Conservation (phyloP, 2,888 invertebrate genomes). For the Cyrtodaria siliqua region DNA sequence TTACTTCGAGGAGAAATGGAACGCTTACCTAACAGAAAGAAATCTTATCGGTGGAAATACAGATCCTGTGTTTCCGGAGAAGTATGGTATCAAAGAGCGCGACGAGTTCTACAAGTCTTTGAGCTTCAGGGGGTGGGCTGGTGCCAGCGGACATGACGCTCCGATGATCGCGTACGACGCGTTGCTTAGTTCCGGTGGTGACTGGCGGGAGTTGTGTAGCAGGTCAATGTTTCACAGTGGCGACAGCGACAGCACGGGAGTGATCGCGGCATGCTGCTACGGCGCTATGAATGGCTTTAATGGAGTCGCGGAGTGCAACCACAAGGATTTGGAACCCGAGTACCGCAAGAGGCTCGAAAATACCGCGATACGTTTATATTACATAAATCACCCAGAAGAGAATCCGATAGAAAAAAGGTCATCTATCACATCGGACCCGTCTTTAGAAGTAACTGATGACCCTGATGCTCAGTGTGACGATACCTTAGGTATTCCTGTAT, state of each 20-base stretch:
- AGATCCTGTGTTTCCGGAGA: conserved; percentile 75
- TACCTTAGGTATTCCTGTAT: too few relatives aligned
- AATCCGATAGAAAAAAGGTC: too few relatives aligned
- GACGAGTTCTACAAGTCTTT: conserved; percentile 80
- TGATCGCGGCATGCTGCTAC: conserved; percentile 82
- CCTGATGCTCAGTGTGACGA: too few relatives aligned
- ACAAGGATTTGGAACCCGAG: conserved; percentile 61
- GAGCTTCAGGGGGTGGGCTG: conserved; percentile 83
- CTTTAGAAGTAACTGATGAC: too few relatives aligned
- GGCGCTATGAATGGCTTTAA: conserved; percentile 81
- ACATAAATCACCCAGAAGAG: conserved; percentile 1
- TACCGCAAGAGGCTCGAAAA: conserved; percentile 13
- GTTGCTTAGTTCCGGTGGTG: conserved; percentile 70
- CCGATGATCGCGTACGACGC: conserved; percentile 85
- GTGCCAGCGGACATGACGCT: conserved; percentile 84
- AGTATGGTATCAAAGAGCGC: conserved; percentile 76
- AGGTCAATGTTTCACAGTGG: conserved; percentile 83
- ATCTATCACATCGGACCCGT: too few relatives aligned
- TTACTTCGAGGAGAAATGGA: conserved; percentile 81
- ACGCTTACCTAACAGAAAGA: conserved; percentile 73
- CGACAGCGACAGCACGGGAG: conserved; percentile 84
- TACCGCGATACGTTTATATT: background rate
- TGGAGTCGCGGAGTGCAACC: conserved; percentile 79
- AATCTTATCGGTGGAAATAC: conserved; percentile 70
- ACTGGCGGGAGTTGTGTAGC: conserved; percentile 81